phyloP scores from a whole-genome alignment of 1,140 invertebrate species.

The Zaprionus kolodkinae region DNA sequence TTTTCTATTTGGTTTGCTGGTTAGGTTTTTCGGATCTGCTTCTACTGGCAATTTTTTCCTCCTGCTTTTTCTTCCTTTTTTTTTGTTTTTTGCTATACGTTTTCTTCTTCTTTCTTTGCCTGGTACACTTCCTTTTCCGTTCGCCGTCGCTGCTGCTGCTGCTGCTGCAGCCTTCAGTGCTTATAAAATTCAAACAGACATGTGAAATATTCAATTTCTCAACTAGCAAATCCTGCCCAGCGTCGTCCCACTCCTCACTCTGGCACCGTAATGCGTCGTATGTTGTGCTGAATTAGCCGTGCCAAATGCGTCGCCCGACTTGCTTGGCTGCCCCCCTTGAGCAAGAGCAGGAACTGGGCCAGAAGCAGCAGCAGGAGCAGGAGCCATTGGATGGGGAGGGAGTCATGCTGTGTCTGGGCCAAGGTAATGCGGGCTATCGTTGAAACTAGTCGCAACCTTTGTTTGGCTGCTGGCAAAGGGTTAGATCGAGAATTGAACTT shows the following conservation, averaged over 20 bases:
- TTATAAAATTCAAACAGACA: conserved; percentile 68
- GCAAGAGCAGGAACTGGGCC: neutral
- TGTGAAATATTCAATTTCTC: conserved; percentile 69
- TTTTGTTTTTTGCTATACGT: conserved; percentile 10
- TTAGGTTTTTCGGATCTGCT: conserved; percentile 34
- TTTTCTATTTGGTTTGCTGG: conserved; percentile 64
- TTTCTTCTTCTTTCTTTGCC: conserved; percentile 24
- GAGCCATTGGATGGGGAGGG: neutral
- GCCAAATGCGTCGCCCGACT: conserved; percentile 51
- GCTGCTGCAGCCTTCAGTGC: conserved; percentile 33
- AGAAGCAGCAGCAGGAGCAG: neutral
- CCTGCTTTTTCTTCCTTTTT: neutral
- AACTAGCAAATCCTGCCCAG: conserved; percentile 51
- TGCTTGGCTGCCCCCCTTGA: conserved; percentile 13
- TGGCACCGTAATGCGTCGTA: conserved; percentile 42
- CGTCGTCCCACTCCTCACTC: neutral
- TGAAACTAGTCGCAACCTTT: conserved; percentile 32
- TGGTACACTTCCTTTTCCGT: conserved; percentile 53
- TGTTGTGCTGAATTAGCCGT: conserved; percentile 59
- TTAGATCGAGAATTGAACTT: conserved; percentile 23
- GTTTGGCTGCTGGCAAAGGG: conserved; percentile 22
- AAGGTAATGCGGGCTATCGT: conserved; percentile 46
- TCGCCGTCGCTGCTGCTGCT: conserved; percentile 28
- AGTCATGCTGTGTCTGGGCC: neutral
- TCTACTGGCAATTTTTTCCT: conserved; percentile 13